Base-by-base conservation (phyloP, 2,888 invertebrate genomes). In the Stratiomys singularior region DNA sequence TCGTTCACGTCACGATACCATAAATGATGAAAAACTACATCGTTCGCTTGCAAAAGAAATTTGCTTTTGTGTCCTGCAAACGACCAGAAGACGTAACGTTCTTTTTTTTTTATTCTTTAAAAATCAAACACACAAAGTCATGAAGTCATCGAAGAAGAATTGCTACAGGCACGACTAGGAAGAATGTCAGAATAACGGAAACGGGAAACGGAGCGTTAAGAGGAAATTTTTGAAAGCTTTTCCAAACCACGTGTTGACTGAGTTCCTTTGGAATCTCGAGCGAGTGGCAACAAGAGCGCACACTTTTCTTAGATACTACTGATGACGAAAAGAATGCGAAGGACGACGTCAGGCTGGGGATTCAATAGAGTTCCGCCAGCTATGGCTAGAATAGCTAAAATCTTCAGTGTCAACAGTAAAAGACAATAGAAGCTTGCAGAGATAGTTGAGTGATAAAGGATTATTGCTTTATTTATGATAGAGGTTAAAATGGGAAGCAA, bases 181-280 rank as follows among this genome's bases (percentile, higher is more conserved):
- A 52, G n/a, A 52, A 52, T 52, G 52, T 18, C 52, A 52, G 18
- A 15, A n/a, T 13, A 52, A 52, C 15, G n/a, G 52, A 52, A 18
- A 13, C 52, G 52, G 18, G 52, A 9, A 52, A n/a, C 18, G n/a
- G 15, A 52, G 52, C 18, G 18, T 52, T 13, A 27, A 28, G 25
- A 64, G 64, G 30, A 64, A 25, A n/a, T 27, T 64, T 64, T 64
- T 64, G 64, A 67, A 67, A 67, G 67, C 67, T 67, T 67, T 67
- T 67, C 18, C 23, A 37, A 21, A 27, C 67, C 67, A 67, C 67
- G 67, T 67, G 67, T 67, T 67, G 64, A 64, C 23, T 37, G 5
- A 37, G 37, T 67, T 67, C 21, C 25, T 7, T 60, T 18, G 18
- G 13, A 11, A n/a, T n/a, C n/a, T 37, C 3, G 9, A 25, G 18